These are phyloP conservation scores for Cyprinodon diabolis DNA, from an alignment of 2,797 vertebrate genomes.

Conservation along the genomic window DNA sequence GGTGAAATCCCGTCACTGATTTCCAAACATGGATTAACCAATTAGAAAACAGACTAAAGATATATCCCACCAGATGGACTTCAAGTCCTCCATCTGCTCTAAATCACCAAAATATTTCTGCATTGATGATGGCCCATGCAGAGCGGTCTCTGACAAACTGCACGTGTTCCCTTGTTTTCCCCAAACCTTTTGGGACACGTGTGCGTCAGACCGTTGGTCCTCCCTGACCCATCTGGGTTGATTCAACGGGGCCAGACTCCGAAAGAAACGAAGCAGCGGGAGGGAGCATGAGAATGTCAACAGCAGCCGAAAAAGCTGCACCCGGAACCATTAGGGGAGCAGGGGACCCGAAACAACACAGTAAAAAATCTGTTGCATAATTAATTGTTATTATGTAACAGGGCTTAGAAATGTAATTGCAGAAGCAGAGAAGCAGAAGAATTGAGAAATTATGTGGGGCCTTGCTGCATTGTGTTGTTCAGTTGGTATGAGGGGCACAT, in stretches of 20 bases:
- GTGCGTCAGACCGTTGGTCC: slow-evolving; percentile 30
- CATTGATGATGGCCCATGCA: slow-evolving; percentile 17
- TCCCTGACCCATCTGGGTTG: slow-evolving; percentile 39
- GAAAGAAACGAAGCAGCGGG: slow-evolving; percentile 33
- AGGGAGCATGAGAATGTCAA: slow-evolving; percentile 55
- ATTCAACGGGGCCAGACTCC: slow-evolving; percentile 26
- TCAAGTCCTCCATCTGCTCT: slow-evolving; percentile 15
- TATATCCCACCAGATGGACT: slow-evolving; percentile 37
- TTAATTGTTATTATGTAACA: slow-evolving; percentile 54
- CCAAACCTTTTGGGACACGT: slow-evolving; percentile 37
- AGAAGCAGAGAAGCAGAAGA: slow-evolving; percentile 58
- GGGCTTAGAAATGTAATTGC: slow-evolving; percentile 62
- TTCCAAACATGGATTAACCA: not conserved
- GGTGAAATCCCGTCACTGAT: not conserved
- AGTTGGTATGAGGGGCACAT: slow-evolving; percentile 41
- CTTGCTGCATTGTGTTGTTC: slow-evolving; percentile 49
- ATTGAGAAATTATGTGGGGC: slow-evolving; percentile 65
- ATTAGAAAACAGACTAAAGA: slow-evolving; percentile 13
- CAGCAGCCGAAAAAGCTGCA: slow-evolving; percentile 45
- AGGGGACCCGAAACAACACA: slow-evolving; percentile 45
- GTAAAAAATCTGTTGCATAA: slow-evolving; percentile 73
- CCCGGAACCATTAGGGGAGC: slow-evolving; percentile 51
- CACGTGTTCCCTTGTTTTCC: slow-evolving; percentile 48
- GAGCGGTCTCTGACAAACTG: slow-evolving; percentile 50
- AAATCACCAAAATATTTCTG: slow-evolving; percentile 6